Conservation (phyloP, 2,888 invertebrate genomes). For the Pachycephus smyrnensis region DNA sequence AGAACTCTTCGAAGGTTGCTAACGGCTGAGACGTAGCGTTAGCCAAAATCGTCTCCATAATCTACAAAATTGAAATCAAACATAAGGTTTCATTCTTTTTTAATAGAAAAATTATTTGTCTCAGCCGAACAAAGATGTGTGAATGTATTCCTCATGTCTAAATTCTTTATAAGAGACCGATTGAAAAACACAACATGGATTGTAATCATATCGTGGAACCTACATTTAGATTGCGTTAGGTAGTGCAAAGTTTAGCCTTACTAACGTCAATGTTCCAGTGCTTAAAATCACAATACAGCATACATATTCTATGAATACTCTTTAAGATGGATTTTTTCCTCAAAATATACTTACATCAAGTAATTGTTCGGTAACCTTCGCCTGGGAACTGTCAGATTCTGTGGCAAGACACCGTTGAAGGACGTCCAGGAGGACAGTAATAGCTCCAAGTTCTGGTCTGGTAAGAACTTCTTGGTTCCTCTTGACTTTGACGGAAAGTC, state of each 20-base stretch:
- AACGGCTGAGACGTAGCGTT: slow-evolving; percentile 90
- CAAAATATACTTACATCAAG: slow-evolving; percentile 74
- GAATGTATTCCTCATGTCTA: not conserved
- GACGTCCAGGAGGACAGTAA: slow-evolving; percentile 86
- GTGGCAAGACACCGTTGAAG: slow-evolving; percentile 79
- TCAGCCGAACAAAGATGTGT: not conserved
- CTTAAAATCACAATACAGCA: not conserved
- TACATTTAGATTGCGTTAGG: not conserved
- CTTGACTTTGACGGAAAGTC: slow-evolving; percentile 90
- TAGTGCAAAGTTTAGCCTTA: slow-evolving; percentile 8
- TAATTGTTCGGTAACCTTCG: slow-evolving; percentile 89
- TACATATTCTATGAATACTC: slow-evolving; percentile 8
- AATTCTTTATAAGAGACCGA: no score
- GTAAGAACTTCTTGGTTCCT: slow-evolving; percentile 91
- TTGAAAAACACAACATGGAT: not conserved
- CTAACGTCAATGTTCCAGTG: not conserved
- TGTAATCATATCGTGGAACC: not conserved
- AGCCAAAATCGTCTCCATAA: slow-evolving; percentile 93
- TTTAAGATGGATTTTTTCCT: slow-evolving; percentile 2
- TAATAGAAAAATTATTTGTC: not conserved
- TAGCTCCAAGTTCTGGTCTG: slow-evolving; percentile 85
- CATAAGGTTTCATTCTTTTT: not conserved
- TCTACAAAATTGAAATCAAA: slow-evolving; percentile 68
- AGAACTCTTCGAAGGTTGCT: slow-evolving; percentile 87
- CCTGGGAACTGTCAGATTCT: slow-evolving; percentile 78